Percentiles rank a stretch among this genome's conserved stretches.
Evolutionary conservation across 2,797 vertebrate species (phyloP).

Genomic region (Babyrousa celebensis): DNA sequence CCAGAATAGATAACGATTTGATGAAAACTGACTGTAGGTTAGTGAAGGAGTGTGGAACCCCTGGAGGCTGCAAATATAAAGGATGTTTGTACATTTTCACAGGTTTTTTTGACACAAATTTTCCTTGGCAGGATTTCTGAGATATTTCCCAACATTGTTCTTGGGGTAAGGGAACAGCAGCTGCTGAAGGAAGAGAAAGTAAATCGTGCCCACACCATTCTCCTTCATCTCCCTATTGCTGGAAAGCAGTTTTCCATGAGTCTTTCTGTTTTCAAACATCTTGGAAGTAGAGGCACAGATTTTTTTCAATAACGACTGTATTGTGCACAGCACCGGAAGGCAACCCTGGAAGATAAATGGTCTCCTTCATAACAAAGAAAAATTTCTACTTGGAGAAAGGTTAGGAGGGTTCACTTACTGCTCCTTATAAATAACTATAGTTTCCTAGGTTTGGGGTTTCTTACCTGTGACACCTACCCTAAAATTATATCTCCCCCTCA

Average conservation of each 20-base stretch:
- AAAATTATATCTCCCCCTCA: neutral
- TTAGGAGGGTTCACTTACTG: neutral
- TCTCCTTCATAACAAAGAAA: neutral
- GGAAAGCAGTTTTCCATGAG: neutral
- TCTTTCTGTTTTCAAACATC: neutral
- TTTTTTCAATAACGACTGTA: neutral
- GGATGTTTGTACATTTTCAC: neutral
- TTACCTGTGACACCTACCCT: neutral
- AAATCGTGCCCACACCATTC: neutral
- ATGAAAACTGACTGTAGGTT: neutral
- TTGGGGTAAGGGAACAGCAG: neutral
- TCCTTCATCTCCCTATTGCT: neutral
- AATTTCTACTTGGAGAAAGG: neutral
- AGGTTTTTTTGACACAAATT: neutral
- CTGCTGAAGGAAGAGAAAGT: neutral
- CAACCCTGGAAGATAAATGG: neutral
- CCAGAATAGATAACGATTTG: neutral
- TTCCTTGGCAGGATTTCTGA: neutral
- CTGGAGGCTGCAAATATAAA: neutral
- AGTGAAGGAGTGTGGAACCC: neutral
- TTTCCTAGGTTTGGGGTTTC: neutral
- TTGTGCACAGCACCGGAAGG: neutral
- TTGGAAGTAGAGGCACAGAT: neutral
- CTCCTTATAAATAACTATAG: neutral
- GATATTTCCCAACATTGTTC: neutral